Conservation (phyloP, 1,140 invertebrate genomes). For the Odontomachus brunneus region DNA sequence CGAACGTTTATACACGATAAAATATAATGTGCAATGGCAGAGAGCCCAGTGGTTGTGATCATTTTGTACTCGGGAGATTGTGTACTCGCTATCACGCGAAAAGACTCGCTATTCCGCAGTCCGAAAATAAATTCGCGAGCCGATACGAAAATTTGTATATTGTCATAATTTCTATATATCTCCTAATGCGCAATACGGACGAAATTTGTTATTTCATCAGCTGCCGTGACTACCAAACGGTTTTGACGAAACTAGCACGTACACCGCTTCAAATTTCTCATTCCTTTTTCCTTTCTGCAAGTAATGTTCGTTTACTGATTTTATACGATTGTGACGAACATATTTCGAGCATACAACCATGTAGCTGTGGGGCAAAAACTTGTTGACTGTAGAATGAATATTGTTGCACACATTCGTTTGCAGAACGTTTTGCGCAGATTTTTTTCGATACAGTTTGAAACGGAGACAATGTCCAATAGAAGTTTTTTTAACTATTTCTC, state of each 20-base stretch:
- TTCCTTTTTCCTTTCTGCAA: background rate
- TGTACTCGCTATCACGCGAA: slow-evolving; percentile 7
- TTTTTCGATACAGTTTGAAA: too few relatives aligned
- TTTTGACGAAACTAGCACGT: background rate
- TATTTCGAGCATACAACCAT: too few relatives aligned
- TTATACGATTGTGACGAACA: background rate
- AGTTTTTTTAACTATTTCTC: too few relatives aligned
- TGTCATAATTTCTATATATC: background rate
- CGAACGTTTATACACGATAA: slow-evolving; percentile 46
- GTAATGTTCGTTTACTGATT: background rate
- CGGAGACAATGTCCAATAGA: too few relatives aligned
- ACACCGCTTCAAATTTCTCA: background rate
- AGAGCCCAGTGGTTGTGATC: too few relatives aligned
- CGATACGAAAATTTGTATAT: background rate
- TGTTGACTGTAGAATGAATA: too few relatives aligned
- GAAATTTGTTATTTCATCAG: slow-evolving; percentile 9
- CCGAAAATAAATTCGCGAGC: background rate
- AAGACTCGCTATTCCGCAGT: slow-evolving; percentile 23
- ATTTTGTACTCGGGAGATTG: too few relatives aligned
- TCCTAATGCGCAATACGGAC: background rate
- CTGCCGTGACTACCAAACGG: background rate
- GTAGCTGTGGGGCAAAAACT: too few relatives aligned
- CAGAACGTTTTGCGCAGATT: too few relatives aligned
- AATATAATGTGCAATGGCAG: background rate
- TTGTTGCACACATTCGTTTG: too few relatives aligned